Percentiles rank a stretch among this genome's conserved stretches.
Evolutionary conservation across 2,113 vertebrate genomes (phyloP).

Genomic region (Gulo gulo): DNA sequence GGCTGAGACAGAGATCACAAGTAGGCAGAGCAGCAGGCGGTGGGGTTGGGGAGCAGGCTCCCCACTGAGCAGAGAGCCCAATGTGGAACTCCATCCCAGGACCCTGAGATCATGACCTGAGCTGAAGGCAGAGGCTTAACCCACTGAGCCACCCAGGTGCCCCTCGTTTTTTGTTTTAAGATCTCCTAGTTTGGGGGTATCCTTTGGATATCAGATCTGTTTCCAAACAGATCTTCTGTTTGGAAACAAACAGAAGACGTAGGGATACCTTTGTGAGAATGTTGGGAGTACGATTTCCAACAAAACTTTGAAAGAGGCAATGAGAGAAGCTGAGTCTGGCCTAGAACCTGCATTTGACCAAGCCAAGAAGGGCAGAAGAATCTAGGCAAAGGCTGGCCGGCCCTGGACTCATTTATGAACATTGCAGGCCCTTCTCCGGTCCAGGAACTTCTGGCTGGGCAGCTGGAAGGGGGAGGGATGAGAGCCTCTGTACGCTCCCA

Average conservation of each 20-base stretch:
- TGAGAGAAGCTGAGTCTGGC: not conserved
- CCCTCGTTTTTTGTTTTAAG: not conserved
- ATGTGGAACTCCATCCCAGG: no score
- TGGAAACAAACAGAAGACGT: constrained; percentile 17
- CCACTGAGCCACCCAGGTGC: no score
- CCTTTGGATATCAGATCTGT: not conserved
- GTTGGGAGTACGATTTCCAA: not conserved
- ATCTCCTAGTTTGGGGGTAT: not conserved
- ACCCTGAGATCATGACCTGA: no score
- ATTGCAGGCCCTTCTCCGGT: not conserved
- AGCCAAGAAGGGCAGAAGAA: not conserved
- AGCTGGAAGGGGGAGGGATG: not conserved
- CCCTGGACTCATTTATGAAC: not conserved
- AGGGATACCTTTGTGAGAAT: not conserved
- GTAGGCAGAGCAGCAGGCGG: no score
- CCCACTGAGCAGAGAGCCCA: no score
- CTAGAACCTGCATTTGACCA: not conserved
- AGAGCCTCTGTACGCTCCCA: not conserved
- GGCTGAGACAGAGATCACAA: no score
- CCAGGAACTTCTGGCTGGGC: not conserved
- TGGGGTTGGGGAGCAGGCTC: no score
- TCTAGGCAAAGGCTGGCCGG: not conserved
- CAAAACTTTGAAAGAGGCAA: not conserved
- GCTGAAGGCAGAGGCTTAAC: no score
- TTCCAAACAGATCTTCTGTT: no score